phyloP scores from a whole-genome alignment of 2,888 invertebrate genomes.

The Chorisops tibialis region DNA sequence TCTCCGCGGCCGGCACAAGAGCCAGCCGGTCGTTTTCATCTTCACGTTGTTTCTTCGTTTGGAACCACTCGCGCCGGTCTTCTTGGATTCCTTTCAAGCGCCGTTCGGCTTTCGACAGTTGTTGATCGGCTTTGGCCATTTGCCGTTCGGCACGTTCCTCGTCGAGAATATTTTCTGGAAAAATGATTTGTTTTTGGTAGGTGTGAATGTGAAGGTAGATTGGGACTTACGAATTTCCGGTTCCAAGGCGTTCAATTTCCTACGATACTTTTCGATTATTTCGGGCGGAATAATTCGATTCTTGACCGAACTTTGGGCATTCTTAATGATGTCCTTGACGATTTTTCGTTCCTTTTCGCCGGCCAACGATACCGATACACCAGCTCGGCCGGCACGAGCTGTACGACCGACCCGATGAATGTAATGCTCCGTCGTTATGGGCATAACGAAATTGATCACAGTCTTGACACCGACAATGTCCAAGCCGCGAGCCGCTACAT shows the following conservation, averaged over 20 bases:
- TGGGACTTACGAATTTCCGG: conserved; percentile 64
- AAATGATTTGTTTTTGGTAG: background rate
- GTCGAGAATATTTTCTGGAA: conserved; percentile 66
- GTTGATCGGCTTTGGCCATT: conserved; percentile 78
- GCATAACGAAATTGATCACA: conserved; percentile 95
- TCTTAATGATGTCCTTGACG: conserved; percentile 87
- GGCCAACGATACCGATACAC: conserved; percentile 90
- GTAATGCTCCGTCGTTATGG: conserved; percentile 91
- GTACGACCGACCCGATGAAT: conserved; percentile 95
- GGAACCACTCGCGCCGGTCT: conserved; percentile 73
- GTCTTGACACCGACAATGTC: conserved; percentile 97
- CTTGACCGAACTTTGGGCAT: conserved; percentile 81
- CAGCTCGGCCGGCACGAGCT: conserved; percentile 90
- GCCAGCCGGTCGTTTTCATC: conserved; percentile 69
- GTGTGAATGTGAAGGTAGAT: no score
- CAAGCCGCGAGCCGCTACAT: conserved; percentile 86
- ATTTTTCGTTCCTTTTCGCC: conserved; percentile 89
- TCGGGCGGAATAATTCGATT: conserved; percentile 83
- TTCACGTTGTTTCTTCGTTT: conserved; percentile 73
- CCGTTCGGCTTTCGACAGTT: conserved; percentile 70
- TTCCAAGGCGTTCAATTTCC: conserved; percentile 69
- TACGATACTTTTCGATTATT: conserved; percentile 82
- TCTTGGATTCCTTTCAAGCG: conserved; percentile 56
- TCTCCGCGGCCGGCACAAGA: conserved; percentile 46
- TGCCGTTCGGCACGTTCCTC: conserved; percentile 82